phyloP scores from a whole-genome alignment of 1,140 invertebrate species.

The Drosophila suzukii region DNA sequence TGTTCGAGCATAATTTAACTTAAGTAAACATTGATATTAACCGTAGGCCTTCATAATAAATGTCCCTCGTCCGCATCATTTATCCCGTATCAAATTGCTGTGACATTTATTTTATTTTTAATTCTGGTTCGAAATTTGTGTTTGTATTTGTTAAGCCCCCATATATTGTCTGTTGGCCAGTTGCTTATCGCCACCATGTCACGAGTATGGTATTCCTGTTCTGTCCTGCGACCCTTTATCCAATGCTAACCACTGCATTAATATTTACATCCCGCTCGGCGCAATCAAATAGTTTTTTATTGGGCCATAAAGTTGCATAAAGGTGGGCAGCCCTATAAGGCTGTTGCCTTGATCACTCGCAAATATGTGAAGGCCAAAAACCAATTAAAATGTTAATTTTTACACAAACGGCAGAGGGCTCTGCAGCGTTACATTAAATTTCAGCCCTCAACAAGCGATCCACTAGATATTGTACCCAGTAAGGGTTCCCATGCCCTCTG shows the following conservation, averaged over 20 bases:
- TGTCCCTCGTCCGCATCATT: conserved; percentile 29
- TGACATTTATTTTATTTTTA: conserved; percentile 15
- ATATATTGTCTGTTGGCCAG: conserved; percentile 24
- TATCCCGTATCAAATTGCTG: conserved; percentile 32
- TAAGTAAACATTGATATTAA: conserved; percentile 15
- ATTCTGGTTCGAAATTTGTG: background rate
- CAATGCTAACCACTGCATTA: conserved; percentile 37
- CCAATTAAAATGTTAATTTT: conserved; percentile 48
- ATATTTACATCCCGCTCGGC: conserved; percentile 32
- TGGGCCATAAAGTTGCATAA: background rate
- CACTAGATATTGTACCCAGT: conserved; percentile 1
- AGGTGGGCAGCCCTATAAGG: background rate
- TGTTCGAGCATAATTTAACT: conserved; percentile 17
- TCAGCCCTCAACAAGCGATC: conserved; percentile 3
- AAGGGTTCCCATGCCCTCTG: background rate
- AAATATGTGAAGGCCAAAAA: conserved; percentile 21
- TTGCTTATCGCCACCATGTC: conserved; percentile 36
- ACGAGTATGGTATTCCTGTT: conserved; percentile 12
- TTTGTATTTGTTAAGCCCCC: conserved; percentile 34
- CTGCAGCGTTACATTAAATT: background rate
- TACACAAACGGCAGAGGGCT: background rate
- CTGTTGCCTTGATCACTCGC: conserved; percentile 25
- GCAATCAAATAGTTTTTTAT: conserved; percentile 30
- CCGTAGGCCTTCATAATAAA: conserved; percentile 23
- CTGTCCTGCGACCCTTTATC: conserved; percentile 16